Evolutionary conservation across 2,113 vertebrate genomes (phyloP).

Genomic region (Platanista minor): DNA sequence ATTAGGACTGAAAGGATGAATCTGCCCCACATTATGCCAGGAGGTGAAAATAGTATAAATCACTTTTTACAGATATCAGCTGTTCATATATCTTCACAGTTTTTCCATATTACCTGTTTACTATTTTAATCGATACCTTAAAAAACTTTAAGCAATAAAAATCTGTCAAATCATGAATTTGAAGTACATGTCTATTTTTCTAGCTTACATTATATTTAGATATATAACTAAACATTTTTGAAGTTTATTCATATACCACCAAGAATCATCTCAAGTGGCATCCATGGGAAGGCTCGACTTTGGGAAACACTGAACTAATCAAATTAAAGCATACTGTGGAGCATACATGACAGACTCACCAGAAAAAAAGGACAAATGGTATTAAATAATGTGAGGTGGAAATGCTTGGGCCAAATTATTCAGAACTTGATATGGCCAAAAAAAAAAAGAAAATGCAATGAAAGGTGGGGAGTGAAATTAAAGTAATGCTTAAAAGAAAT

Average conservation of each 20-base stretch:
- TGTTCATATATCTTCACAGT: background rate
- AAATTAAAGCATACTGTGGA: background rate
- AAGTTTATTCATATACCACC: background rate
- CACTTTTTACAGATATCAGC: background rate
- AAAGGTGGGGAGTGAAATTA: background rate
- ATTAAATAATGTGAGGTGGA: background rate
- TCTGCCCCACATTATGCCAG: background rate
- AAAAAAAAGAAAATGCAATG: background rate
- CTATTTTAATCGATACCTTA: background rate
- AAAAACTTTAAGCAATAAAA: background rate
- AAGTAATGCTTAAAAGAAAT: background rate
- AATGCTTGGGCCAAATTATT: background rate
- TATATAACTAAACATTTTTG: background rate
- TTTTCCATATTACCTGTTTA: background rate
- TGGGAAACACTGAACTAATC: background rate
- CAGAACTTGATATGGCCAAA: background rate
- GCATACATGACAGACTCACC: background rate
- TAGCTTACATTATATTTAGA: constrained; percentile 6
- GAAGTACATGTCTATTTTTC: background rate
- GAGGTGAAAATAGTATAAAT: background rate
- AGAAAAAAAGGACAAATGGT: background rate
- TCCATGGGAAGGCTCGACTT: background rate
- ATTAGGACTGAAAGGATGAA: background rate
- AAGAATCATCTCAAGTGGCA: background rate
- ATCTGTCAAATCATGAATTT: background rate